Conservation (phyloP, 2,113 vertebrate species). For the Willisornis vidua region DNA sequence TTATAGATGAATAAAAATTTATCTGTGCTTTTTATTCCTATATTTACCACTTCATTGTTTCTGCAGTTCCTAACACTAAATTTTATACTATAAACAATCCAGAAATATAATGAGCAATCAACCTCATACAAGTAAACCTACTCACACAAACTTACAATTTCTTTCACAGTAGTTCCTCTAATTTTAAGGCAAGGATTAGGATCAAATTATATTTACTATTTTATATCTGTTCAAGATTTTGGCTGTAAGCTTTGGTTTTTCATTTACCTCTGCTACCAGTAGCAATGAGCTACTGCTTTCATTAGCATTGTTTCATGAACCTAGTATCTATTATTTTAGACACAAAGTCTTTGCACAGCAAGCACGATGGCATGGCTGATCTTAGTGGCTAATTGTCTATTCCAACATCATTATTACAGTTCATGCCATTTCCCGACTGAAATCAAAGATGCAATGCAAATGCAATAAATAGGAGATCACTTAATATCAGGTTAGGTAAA, state of each 20-base stretch:
- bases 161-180: not conserved
- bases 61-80: not conserved
- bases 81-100: not conserved
- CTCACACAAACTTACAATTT: not conserved
- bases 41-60: not conserved
- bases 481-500: not conserved
- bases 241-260: not conserved
- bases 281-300: not conserved
- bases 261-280: not conserved
- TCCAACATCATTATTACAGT: not conserved
- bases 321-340: not conserved
- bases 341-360: not conserved
- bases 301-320: not conserved
- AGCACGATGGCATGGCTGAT: rapidly evolving
- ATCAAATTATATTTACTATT: not conserved
- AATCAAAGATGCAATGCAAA: not conserved
- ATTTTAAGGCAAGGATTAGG: not conserved
- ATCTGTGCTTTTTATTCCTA: not conserved
- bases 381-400: not conserved
- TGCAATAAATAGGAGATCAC: not conserved
- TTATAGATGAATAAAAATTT: not conserved
- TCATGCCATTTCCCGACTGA: not conserved
- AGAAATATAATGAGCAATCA: not conserved
- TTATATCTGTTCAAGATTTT: not conserved
- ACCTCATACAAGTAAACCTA: not conserved